Evolutionary conservation across 2,888 invertebrate genomes (phyloP), one percentile per base, ranked within the genome.

Genomic region (Aplocera efformata): DNA sequence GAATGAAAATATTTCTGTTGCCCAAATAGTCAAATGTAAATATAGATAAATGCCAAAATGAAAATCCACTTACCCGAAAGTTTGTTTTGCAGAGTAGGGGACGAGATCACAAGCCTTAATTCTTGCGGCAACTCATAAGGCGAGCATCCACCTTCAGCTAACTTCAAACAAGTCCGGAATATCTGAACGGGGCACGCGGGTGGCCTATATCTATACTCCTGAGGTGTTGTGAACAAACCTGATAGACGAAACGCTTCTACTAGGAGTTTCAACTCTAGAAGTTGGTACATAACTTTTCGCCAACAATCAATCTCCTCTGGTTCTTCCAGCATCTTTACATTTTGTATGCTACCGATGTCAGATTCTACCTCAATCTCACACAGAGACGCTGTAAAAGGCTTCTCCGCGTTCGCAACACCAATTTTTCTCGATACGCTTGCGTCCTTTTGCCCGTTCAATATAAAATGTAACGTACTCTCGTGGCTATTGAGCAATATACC

Each of bases 121-220:
- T 93, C 91, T 30, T 89, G 82, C 1, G 91, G 91, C 53, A 94
- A 69, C 42, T 92, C 90, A 57, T 91, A 89, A 0, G 92, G 92
- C 24, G 88, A 81, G 23, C 90, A 79, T 3, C 89, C 79, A 1
- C 91, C 91, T 67, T 93, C 93, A 0, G 92, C 93, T 35, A 93
- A 66, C 59, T 88, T 89, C 51, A 91, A 76, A 50, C 92, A 92
- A 1, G 92, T 82, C 65, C 91, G 85, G 29, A 93, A 63, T 25
- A 92, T 88, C 60, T 91, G 89, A 23, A 92, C 80, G 0, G 88
- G 86, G 38, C 84, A 85, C 3, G 74, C 73, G 0, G 79, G 76
- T 3, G 72, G 66, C 30, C 81, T 63, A 33, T 71, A 78, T n/a
- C 67, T 57, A 32, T 66, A 81, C 45, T 85, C 84, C 0, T 77